phyloP scores from a whole-genome alignment of 2,888 invertebrate species.

The Chrysolina haemoptera region DNA sequence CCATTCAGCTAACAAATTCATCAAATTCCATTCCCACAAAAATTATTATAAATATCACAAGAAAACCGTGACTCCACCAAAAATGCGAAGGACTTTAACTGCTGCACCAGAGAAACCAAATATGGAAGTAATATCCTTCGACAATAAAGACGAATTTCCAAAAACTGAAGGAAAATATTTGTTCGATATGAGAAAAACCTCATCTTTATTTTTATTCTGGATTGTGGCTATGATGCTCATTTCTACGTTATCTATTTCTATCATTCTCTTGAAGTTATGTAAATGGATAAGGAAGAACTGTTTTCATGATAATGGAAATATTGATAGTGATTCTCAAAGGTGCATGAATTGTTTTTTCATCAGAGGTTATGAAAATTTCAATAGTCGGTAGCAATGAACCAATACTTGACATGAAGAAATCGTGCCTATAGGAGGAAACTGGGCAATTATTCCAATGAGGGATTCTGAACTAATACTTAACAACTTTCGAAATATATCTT shows the following conservation, averaged over 20 bases:
- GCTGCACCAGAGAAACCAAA: background rate
- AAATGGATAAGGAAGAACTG: background rate
- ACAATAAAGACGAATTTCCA: background rate
- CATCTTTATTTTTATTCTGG: background rate
- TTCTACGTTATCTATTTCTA: background rate
- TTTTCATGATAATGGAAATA: background rate
- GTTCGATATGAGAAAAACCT: background rate
- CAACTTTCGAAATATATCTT: too few species aligned
- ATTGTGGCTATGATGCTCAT: conserved; percentile 1
- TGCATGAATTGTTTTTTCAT: background rate
- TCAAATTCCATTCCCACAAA: background rate
- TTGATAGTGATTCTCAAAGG: background rate
- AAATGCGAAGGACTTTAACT: background rate
- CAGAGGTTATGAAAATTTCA: background rate
- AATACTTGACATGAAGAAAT: too few species aligned
- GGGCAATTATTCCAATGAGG: too few species aligned
- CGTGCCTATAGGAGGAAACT: too few species aligned
- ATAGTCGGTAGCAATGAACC: too few species aligned
- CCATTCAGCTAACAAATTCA: background rate
- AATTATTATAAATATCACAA: background rate
- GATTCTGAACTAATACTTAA: too few species aligned
- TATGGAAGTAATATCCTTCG: background rate
- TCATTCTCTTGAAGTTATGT: background rate
- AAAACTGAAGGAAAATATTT: background rate
- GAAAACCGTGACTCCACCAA: background rate